These are phyloP conservation scores for Drosophila gunungcola DNA, from an alignment of 1,140 invertebrate species.

Conservation along the genomic window DNA sequence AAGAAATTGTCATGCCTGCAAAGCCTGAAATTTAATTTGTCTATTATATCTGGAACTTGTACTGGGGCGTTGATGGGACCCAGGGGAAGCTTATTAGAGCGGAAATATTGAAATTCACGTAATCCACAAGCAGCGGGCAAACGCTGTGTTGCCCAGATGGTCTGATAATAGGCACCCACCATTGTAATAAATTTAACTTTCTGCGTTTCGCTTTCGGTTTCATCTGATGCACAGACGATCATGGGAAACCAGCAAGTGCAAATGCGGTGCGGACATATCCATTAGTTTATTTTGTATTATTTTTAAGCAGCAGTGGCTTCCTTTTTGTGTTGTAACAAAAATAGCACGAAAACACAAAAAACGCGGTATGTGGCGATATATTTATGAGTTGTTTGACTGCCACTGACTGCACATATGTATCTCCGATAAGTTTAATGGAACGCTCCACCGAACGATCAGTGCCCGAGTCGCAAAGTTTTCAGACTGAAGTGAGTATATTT, in stretches of 20 bases:
- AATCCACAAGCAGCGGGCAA: background rate
- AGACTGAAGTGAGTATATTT: conserved; percentile 56
- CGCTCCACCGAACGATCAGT: conserved; percentile 35
- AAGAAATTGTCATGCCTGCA: conserved; percentile 6
- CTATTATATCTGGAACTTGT: background rate
- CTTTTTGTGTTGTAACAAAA: conserved; percentile 51
- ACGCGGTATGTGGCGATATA: conserved; percentile 14
- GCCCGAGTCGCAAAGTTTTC: conserved; percentile 41
- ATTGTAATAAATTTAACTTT: conserved; percentile 47
- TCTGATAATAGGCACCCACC: conserved; percentile 45
- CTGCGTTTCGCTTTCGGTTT: conserved; percentile 41
- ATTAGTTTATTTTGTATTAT: conserved; percentile 23
- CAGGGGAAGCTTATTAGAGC: conserved; percentile 38
- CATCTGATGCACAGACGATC: conserved; percentile 37
- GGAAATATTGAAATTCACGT: conserved; percentile 39
- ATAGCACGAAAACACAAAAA: conserved; percentile 42
- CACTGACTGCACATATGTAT: conserved; percentile 5
- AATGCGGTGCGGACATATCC: conserved; percentile 33
- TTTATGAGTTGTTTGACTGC: conserved; percentile 39
- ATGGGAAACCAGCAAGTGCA: conserved; percentile 20
- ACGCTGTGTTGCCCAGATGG: conserved; percentile 19
- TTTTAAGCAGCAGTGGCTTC: conserved; percentile 4
- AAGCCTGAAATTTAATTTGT: background rate
- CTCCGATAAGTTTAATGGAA: conserved; percentile 14
- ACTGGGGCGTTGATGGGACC: background rate